Evolutionary conservation across 2,888 invertebrate species (phyloP).

Genomic region (Acrocyrtus sp.): DNA sequence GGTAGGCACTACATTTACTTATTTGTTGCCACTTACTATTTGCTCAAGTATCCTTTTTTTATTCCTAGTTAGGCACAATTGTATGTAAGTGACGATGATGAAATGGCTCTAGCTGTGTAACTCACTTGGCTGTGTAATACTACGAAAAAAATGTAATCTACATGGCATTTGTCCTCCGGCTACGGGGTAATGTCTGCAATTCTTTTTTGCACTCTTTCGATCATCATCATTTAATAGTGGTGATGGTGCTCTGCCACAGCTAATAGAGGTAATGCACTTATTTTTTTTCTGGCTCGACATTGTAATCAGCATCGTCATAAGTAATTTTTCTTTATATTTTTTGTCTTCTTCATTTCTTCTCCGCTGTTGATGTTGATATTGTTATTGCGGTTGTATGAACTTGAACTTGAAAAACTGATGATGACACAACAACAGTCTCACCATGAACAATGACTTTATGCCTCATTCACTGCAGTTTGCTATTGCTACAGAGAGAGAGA

Average conservation of each 20-base stretch:
- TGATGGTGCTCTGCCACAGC: no score
- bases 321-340: slow-evolving; percentile 16
- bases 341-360: neutral
- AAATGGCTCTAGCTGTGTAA: no score
- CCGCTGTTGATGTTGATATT: neutral
- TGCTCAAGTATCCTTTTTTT: no score
- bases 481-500: no score
- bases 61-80: no score
- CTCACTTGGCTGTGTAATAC: no score
- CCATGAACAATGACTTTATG: neutral
- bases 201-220: slow-evolving; percentile 1
- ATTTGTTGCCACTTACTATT: no score
- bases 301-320: slow-evolving; percentile 11
- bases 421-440: slow-evolving; percentile 30
- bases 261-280: slow-evolving; percentile 41
- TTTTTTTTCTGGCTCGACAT: slow-evolving; percentile 8
- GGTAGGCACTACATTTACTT: no score
- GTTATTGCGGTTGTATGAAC: slow-evolving; percentile 4
- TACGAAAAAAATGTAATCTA: no score
- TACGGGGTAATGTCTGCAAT: slow-evolving; percentile 44
- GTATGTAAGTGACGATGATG: no score
- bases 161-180: slow-evolving; percentile 40
- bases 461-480: neutral
- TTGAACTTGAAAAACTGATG: slow-evolving; percentile 43
- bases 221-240: slow-evolving; percentile 2